Evolutionary conservation across 2,797 vertebrate species (phyloP), one percentile per base, ranked within the genome.

Genomic region (Acanthornis magna): DNA sequence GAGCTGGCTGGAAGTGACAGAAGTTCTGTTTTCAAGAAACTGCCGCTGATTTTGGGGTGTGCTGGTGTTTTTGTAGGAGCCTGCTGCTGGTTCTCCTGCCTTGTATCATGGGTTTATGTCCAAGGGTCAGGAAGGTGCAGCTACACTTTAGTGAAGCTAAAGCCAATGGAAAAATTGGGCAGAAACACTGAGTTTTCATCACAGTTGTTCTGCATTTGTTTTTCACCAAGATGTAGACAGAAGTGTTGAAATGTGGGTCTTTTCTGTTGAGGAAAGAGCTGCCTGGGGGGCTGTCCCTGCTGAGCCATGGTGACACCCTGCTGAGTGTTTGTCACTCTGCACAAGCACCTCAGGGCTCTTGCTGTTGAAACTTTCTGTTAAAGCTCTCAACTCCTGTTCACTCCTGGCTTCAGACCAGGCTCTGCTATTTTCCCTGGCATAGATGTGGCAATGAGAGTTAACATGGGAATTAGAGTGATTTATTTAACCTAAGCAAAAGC

Each of bases 381-480:
- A 74, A 66, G 43, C 73, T 89, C 73, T 91, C 85, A 47, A 4
- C 70, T 94, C 50, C 1, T 85, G 36, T 85, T 94, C 74, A 8
- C 43, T 82, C 23, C 67, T 91, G 91, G 71, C 91, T 70, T 75
- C 76, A 70, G 29, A 84, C 61, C 88, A 89, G 75, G 48, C 74
- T 75, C 73, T 48, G 66, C 67, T 75, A 1, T 93, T 94, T 95
- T 89, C 72, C 34, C 84, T 91, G 91, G 57, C 84, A 95, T 92
- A 77, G 84, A 82, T 88, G 87, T 92, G 68, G 72, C 85, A 85
- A 11, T 55, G 86, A 53, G 74, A 82, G 45, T 90, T 88, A 88
- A 45, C 67, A 6, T 57, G 77, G 67, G 74, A 95, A 96, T 87
- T 86, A 19, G 26, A 47, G 58, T 89, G 95, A 95, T 95, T 95